Evolutionary conservation across 2,888 invertebrate species (phyloP).

Genomic region (Embidobia sp.): DNA sequence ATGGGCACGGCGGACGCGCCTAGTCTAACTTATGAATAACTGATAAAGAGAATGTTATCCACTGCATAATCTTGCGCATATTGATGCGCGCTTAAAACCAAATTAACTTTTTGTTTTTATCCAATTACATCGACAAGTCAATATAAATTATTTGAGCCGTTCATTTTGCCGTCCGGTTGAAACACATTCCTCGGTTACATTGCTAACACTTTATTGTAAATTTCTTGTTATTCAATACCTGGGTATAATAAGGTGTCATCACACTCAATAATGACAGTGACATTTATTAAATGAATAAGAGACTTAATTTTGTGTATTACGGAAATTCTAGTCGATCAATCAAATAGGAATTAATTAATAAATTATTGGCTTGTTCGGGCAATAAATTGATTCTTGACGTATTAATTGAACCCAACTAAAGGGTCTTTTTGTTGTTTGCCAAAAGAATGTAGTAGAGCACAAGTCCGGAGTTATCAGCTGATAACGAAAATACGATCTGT

Average conservation of each 20-base stretch:
- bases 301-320: too few relatives aligned
- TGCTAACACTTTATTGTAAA: too few relatives aligned
- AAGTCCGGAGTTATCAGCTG: conserved; percentile 13
- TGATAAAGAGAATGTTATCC: conserved; percentile 59
- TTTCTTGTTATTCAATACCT: too few relatives aligned
- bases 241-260: too few relatives aligned
- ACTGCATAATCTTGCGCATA: conserved; percentile 28
- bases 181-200: background rate
- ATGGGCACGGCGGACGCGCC: conserved; percentile 58
- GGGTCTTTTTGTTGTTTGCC: too few relatives aligned
- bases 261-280: too few relatives aligned
- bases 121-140: background rate
- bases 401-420: too few relatives aligned
- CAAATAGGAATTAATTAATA: conserved; percentile 5
- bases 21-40: conserved; percentile 59
- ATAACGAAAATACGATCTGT: conserved; percentile 25
- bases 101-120: conserved; percentile 29
- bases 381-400: conserved; percentile 19
- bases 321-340: background rate
- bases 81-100: conserved; percentile 31
- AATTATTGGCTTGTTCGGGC: background rate
- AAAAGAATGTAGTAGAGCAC: background rate
- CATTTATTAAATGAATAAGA: too few relatives aligned
- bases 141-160: conserved; percentile 13
- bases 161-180: conserved; percentile 10